Percentiles rank a stretch among this genome's conserved stretches.
phyloP scores from a whole-genome alignment of 2,113 vertebrate genomes.

The Phalacrocorax aristotelis region DNA sequence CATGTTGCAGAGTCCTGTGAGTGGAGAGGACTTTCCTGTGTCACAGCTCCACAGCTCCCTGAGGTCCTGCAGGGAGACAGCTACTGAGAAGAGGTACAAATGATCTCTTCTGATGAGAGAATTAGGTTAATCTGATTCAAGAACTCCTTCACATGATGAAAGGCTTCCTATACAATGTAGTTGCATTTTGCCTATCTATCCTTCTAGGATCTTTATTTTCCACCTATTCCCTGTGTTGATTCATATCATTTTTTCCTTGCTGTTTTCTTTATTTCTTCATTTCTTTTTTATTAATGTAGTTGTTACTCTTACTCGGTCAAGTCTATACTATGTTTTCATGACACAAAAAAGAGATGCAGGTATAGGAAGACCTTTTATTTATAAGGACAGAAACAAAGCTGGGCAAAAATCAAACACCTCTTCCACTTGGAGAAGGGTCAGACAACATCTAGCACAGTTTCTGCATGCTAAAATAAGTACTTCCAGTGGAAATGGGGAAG shows the following conservation, averaged over 20 bases:
- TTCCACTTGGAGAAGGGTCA: not conserved
- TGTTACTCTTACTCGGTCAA: not conserved
- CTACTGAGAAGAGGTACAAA: not conserved
- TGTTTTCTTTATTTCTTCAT: not conserved
- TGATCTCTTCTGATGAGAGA: rapidly evolving
- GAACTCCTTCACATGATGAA: not conserved
- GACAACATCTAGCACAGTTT: not conserved
- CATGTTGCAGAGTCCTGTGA: not conserved
- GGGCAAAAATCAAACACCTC: not conserved
- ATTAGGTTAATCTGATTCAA: not conserved
- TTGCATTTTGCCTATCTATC: not conserved
- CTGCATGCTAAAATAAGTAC: not conserved
- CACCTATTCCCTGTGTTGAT: not conserved
- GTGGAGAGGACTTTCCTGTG: not conserved
- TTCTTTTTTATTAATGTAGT: not conserved
- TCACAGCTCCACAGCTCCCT: not conserved
- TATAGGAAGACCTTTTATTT: not conserved
- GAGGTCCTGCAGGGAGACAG: not conserved
- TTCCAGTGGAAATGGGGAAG: not conserved
- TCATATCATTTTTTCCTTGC: not conserved
- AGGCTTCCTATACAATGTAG: not conserved
- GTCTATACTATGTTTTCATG: not conserved
- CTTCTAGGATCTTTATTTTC: not conserved
- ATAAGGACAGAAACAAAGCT: not conserved
- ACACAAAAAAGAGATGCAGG: not conserved